Base-by-base conservation (phyloP, 35 echinoderm and acorn worm genomes). In the Apostichopus japonicus region DNA sequence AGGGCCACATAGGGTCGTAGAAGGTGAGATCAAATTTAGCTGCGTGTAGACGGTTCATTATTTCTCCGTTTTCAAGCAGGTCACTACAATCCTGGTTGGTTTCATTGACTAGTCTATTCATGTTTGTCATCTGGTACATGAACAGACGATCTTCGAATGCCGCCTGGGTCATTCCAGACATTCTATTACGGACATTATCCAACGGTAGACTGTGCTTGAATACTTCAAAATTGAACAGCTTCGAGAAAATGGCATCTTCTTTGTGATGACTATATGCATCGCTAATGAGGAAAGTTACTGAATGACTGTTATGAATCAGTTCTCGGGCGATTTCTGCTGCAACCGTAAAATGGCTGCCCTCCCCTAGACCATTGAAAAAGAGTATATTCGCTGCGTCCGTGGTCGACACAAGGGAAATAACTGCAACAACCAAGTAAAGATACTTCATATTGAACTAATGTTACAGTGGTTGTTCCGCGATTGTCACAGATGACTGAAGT, bases 131-230 rank as follows among this genome's bases (percentile, higher is more conserved):
- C 53, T 65, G 54, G 51, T 90, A 71, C 33, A 25, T 56, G 51
- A 79, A 90, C 14, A 90, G 77, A 27, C 84, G 72, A 24, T 83
- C 93, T 1, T 94, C 76, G 63, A 94, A 94, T 70, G 87, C 86
- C 7, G 87, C 61, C 13, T 70, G 16, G 9, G 86, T 90, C 15
- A 67, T 63, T 0, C 77, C 86, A 67, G 51, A 55, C 17, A 94
- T 17, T 16, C 63, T 59, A 52, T 94, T 24, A 65, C 11, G 55
- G 6, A 94, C 93, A 0, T 54, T 55, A 17, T 81, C 77, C 56
- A 94, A 71, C 16, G 93, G 87, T 7, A 90, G 15, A 24, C 54
- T 90, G 77, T 94, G 93, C 22, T 94, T 58, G 77, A 94, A 94
- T 19, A 94, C 77, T 70, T 79, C 86, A 16, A 94, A 94, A 21